Percentiles rank a stretch among this genome's conserved stretches.
phyloP scores from a whole-genome alignment of 2,888 invertebrate species.

The Candidula unifasciata region DNA sequence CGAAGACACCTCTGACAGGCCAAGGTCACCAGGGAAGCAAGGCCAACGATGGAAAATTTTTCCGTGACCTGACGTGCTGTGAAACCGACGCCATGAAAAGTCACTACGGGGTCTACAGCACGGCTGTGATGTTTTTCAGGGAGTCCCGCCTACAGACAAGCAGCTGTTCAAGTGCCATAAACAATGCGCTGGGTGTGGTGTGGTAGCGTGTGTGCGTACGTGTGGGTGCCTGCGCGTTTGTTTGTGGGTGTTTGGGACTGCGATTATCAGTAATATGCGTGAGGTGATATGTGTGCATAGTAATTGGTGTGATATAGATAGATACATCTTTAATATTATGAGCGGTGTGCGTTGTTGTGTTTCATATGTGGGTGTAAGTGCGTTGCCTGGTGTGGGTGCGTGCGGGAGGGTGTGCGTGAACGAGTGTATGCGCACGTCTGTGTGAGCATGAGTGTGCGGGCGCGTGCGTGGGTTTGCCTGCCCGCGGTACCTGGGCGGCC shows the following conservation, averaged over 20 bases:
- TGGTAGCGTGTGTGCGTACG: background rate
- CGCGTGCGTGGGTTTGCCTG: too few species aligned
- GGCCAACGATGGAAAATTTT: background rate
- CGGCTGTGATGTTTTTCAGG: background rate
- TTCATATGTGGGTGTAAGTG: too few species aligned
- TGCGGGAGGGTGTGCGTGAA: too few species aligned
- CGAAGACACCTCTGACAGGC: background rate
- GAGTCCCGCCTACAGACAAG: slow-evolving; percentile 14
- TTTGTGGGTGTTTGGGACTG: too few species aligned
- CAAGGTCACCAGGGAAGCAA: slow-evolving; percentile 13
- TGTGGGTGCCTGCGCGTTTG: background rate
- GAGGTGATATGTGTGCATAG: too few species aligned
- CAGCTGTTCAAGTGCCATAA: background rate
- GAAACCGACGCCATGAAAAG: background rate
- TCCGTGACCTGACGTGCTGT: background rate
- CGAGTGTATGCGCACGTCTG: too few species aligned
- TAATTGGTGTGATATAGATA: too few species aligned
- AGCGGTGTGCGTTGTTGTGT: too few species aligned
- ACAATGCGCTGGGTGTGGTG: background rate
- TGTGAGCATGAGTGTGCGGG: too few species aligned
- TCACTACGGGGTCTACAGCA: slow-evolving; percentile 35
- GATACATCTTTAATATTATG: too few species aligned
- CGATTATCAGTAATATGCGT: too few species aligned
- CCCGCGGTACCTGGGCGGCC: background rate
- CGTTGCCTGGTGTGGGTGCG: too few species aligned